Conservation (phyloP, 1,140 invertebrate species). For the Macrostomum lignano region DNA sequence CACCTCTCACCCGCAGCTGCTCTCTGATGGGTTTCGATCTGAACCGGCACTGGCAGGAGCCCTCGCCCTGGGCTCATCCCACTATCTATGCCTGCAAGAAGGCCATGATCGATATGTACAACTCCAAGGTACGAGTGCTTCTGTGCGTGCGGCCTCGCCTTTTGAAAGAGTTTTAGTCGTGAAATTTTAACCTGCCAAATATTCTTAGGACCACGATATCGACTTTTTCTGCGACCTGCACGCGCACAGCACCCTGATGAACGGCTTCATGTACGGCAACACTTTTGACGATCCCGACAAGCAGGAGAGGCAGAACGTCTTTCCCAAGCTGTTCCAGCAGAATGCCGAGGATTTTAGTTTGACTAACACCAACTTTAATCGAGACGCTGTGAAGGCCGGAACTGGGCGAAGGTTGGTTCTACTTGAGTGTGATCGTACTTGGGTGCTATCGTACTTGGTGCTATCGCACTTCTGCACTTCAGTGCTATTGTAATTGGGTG, state of each 20-base stretch:
- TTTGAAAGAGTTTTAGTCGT: too few species aligned
- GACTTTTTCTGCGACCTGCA: slow-evolving; percentile 81
- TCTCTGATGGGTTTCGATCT: slow-evolving; percentile 64
- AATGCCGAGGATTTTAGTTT: slow-evolving; percentile 52
- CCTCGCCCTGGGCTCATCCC: slow-evolving; percentile 61
- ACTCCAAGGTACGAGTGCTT: too few species aligned
- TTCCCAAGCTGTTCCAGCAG: slow-evolving; percentile 56
- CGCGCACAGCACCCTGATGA: slow-evolving; percentile 59
- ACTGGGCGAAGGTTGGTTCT: slow-evolving; percentile 43
- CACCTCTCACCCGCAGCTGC: slow-evolving; percentile 31
- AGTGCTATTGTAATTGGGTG: too few species aligned
- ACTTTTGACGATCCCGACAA: slow-evolving; percentile 48
- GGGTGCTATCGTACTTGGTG: background rate
- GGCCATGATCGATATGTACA: slow-evolving; percentile 37
- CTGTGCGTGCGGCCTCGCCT: too few species aligned
- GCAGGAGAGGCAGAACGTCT: slow-evolving; percentile 34
- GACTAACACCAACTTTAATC: slow-evolving; percentile 57
- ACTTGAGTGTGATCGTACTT: background rate
- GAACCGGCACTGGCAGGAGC: slow-evolving; percentile 60
- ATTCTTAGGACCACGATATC: slow-evolving; percentile 39
- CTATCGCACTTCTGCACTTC: too few species aligned
- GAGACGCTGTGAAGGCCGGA: slow-evolving; percentile 51
- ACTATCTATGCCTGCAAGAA: slow-evolving; percentile 49
- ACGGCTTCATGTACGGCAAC: slow-evolving; percentile 78
- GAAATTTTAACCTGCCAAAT: too few species aligned